phyloP scores from a whole-genome alignment of 2,888 invertebrate genomes.

The Leuctra nigra region DNA sequence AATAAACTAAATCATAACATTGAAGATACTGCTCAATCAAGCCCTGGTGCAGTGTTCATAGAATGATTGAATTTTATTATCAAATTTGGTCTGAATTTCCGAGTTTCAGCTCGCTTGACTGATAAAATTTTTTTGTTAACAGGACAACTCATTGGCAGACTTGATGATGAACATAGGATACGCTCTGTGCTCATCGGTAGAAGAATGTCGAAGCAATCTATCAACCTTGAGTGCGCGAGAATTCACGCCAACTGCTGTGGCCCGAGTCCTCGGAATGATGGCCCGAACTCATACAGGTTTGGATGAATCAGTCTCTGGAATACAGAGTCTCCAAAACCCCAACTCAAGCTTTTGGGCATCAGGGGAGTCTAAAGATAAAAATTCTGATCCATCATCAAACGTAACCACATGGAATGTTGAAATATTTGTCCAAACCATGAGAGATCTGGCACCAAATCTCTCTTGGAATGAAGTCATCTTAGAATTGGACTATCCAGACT shows the following conservation, averaged over 20 bases:
- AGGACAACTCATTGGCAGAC: slow-evolving; percentile 75
- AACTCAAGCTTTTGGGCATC: slow-evolving; percentile 35
- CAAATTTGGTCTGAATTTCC: too few species aligned
- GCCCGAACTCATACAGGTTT: slow-evolving; percentile 74
- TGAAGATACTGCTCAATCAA: too few species aligned
- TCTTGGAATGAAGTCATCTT: slow-evolving; percentile 90
- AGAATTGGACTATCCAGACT: slow-evolving; percentile 87
- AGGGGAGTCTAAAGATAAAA: slow-evolving; percentile 47
- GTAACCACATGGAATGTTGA: slow-evolving; percentile 84
- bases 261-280: slow-evolving; percentile 81
- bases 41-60: too few species aligned
- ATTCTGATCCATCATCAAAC: slow-evolving; percentile 25
- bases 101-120: too few species aligned
- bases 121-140: too few species aligned
- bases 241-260: slow-evolving; percentile 75
- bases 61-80: too few species aligned
- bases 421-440: slow-evolving; percentile 85
- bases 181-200: slow-evolving; percentile 75
- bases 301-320: slow-evolving; percentile 62
- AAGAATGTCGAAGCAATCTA: slow-evolving; percentile 82
- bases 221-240: slow-evolving; percentile 73
- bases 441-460: slow-evolving; percentile 78
- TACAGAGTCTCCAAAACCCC: slow-evolving; percentile 24
- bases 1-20: too few species aligned
- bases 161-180: slow-evolving; percentile 90